Evolutionary conservation across 2,888 invertebrate species (phyloP).

Genomic region (Acanthosoma haemorrhoidale): DNA sequence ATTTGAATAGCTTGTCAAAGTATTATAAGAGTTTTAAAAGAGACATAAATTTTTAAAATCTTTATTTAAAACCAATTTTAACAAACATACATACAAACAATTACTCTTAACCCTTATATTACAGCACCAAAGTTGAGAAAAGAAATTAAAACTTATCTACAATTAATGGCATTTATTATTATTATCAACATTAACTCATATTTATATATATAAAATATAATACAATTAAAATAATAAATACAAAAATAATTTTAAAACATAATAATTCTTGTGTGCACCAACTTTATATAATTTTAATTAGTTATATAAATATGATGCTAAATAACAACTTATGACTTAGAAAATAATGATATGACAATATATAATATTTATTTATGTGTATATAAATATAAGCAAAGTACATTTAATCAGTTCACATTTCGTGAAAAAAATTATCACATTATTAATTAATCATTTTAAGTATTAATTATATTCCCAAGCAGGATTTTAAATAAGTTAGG

Average conservation of each 20-base stretch:
- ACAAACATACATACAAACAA: conserved; percentile 18
- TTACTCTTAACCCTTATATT: conserved; percentile 6
- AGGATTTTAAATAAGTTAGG: conserved; percentile 16
- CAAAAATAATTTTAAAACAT: conserved; percentile 17
- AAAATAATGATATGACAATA: conserved; percentile 26
- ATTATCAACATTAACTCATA: conserved; percentile 8
- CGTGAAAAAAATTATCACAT: conserved; percentile 25
- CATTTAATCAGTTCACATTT: conserved; percentile 21
- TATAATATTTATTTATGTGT: not conserved
- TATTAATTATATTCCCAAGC: conserved; percentile 11
- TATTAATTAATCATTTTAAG: not conserved
- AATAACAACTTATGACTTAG: conserved; percentile 26
- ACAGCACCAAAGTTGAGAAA: conserved; percentile 17
- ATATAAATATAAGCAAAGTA: conserved; percentile 24
- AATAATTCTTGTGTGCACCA: not conserved
- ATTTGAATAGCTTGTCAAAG: too few species aligned
- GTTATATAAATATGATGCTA: not conserved
- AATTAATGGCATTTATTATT: conserved; percentile 7
- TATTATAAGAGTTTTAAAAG: too few species aligned
- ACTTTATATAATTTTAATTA: not conserved
- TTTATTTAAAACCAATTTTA: conserved; percentile 19
- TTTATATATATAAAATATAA: not conserved
- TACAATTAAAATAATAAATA: conserved; percentile 2
- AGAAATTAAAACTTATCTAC: conserved; percentile 4
- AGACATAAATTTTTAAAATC: not conserved